These are phyloP conservation scores for Brachystomella parvula DNA, from an alignment of 1,140 invertebrate species.

Conservation along the genomic window DNA sequence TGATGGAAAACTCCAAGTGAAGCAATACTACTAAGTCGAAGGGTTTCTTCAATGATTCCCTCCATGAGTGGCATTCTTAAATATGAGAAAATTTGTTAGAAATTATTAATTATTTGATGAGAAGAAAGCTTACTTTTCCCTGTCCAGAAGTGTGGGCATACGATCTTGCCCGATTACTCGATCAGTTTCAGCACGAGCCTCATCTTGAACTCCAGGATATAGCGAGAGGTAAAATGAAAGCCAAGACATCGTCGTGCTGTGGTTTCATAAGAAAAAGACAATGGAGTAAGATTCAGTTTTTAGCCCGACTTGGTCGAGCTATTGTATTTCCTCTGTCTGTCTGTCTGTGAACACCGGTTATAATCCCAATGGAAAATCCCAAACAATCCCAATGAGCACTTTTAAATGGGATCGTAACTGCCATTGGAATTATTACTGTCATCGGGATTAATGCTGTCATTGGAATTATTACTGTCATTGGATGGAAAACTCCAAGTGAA, in stretches of 20 bases:
- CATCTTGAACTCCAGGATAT: background rate
- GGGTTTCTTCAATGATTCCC: constrained; percentile 37
- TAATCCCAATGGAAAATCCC: too few relatives aligned
- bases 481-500: constrained; percentile 28
- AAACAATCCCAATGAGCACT: too few relatives aligned
- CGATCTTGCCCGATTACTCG: background rate
- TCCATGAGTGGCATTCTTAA: constrained; percentile 39
- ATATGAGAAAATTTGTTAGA: constrained; percentile 4
- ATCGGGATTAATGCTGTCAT: too few relatives aligned
- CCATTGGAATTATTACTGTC: too few relatives aligned
- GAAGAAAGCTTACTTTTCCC: background rate
- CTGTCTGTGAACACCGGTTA: too few relatives aligned
- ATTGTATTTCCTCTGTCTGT: too few relatives aligned
- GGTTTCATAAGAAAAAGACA: too few relatives aligned
- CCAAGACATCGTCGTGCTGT: background rate
- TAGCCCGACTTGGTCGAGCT: too few relatives aligned
- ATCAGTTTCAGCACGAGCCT: background rate
- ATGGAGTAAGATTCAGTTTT: too few relatives aligned
- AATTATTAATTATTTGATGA: background rate
- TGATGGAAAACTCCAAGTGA: constrained; percentile 28
- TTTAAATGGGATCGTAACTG: too few relatives aligned
- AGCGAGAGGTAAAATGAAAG: background rate
- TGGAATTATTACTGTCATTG: too few relatives aligned
- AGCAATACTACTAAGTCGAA: constrained; percentile 23
- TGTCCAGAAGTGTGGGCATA: background rate